Percentiles rank a stretch among this genome's conserved stretches.
These are phyloP conservation scores for Patella pellucida DNA, from an alignment of 2,888 invertebrate genomes.

Conservation along the genomic window DNA sequence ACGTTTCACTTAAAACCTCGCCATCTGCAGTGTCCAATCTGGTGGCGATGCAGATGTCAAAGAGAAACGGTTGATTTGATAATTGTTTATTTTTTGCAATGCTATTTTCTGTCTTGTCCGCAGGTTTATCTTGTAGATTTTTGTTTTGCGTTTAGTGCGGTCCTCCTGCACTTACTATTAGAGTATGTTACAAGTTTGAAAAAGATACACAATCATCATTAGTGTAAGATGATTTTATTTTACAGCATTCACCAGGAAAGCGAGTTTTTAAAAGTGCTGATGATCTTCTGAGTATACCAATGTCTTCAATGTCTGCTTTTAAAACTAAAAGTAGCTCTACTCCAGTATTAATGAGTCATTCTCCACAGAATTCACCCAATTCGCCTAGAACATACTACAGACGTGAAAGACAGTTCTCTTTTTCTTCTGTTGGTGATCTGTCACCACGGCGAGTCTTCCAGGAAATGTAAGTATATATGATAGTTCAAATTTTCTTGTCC, in stretches of 20 bases:
- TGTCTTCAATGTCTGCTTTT: background rate
- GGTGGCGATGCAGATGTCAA: no score
- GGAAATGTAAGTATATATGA: background rate
- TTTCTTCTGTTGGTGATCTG: slow-evolving; percentile 6
- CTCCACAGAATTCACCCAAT: slow-evolving; percentile 16
- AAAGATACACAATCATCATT: no score
- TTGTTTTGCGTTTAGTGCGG: no score
- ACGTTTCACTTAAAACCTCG: no score
- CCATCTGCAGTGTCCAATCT: no score
- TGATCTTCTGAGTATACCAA: slow-evolving; percentile 18
- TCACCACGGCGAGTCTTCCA: background rate
- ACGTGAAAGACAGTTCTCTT: slow-evolving; percentile 19
- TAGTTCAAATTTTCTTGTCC: no score
- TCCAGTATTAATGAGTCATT: slow-evolving; percentile 16
- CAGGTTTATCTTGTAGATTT: no score
- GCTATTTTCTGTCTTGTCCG: no score
- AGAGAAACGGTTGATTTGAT: no score
- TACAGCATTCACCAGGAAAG: slow-evolving; percentile 19
- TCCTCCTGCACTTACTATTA: no score
- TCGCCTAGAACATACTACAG: slow-evolving; percentile 20
- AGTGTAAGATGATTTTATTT: background rate
- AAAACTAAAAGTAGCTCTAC: slow-evolving; percentile 13
- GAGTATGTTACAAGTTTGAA: no score
- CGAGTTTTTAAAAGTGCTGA: slow-evolving; percentile 19
- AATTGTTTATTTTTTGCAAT: no score